A percentile compares a stretch with the other conserved stretches of the same genome.
phyloP scores from a whole-genome alignment of 2,797 vertebrate genomes.

The Danio albolineatus region DNA sequence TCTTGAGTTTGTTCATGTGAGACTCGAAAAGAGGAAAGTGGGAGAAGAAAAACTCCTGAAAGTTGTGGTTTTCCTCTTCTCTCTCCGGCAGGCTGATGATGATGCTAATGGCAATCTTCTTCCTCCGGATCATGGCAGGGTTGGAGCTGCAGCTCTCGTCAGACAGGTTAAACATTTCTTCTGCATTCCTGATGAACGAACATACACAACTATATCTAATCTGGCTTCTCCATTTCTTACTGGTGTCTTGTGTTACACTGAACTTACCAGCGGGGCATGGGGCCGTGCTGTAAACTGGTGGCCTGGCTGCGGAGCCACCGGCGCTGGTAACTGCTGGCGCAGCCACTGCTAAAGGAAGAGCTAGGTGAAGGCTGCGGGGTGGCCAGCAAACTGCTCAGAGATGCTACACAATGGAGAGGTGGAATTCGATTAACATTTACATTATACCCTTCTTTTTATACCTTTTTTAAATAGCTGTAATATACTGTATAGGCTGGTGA shows the following conservation, averaged over 20 bases:
- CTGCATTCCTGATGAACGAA: constrained; percentile 76
- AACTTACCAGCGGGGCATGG: constrained; percentile 66
- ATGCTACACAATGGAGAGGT: constrained; percentile 72
- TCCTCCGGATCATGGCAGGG: constrained; percentile 83
- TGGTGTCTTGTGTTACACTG: not conserved
- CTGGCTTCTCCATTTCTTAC: not conserved
- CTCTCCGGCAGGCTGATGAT: constrained; percentile 84
- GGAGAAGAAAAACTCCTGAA: constrained; percentile 82
- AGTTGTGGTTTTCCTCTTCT: constrained; percentile 82
- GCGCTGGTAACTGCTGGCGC: constrained; percentile 87
- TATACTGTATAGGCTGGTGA: no score
- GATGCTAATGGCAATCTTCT: constrained; percentile 87
- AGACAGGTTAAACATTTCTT: constrained; percentile 88
- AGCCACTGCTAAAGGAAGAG: constrained; percentile 78
- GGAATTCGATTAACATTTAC: not conserved
- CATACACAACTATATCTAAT: not conserved
- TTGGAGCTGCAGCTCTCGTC: constrained; percentile 86
- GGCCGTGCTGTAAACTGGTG: constrained; percentile 87
- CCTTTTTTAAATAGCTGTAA: no score
- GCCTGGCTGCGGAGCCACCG: constrained; percentile 87
- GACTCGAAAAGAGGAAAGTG: constrained; percentile 89
- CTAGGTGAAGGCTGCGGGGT: constrained; percentile 87
- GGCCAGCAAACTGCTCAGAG: constrained; percentile 85
- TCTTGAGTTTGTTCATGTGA: constrained; percentile 89
- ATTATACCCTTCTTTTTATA: not conserved